phyloP scores from a whole-genome alignment of 1,140 invertebrate species.

The Liolophura sinensis region DNA sequence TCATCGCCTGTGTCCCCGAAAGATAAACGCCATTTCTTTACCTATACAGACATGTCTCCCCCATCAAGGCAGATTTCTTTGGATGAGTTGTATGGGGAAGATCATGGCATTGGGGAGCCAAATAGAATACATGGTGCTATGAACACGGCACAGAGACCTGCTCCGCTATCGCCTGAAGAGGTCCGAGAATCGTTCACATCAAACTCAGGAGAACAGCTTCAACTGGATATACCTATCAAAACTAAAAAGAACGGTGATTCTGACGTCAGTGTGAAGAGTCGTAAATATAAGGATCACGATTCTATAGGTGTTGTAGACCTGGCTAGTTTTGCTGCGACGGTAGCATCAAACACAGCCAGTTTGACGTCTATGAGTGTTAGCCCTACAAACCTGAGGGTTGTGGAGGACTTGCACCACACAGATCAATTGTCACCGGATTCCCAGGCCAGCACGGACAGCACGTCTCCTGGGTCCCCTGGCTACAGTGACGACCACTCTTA shows the following conservation, averaged over 20 bases:
- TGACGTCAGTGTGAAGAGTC: neutral
- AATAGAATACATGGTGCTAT: neutral
- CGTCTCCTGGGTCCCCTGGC: conserved; percentile 43
- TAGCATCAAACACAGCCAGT: conserved; percentile 55
- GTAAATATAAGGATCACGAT: conserved; percentile 3
- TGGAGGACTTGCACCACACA: neutral
- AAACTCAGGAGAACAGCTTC: neutral
- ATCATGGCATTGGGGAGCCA: conserved; percentile 7
- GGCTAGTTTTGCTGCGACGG: conserved; percentile 55
- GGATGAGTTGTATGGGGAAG: conserved; percentile 36
- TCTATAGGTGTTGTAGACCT: conserved; percentile 39
- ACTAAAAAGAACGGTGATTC: too few species aligned
- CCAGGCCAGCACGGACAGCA: conserved; percentile 33
- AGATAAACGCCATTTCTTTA: conserved; percentile 41
- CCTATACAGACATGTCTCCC: conserved; percentile 45
- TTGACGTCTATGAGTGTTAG: conserved; percentile 55
- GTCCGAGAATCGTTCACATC: conserved; percentile 28
- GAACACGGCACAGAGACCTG: conserved; percentile 29
- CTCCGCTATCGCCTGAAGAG: conserved; percentile 43
- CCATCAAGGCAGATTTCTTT: conserved; percentile 36
- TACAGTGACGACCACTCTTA: conserved; percentile 42
- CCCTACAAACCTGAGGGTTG: conserved; percentile 44
- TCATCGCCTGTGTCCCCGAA: conserved; percentile 42
- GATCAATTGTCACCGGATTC: conserved; percentile 35
- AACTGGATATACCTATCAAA: too few species aligned